A percentile compares a stretch with the other conserved stretches of the same genome.
Conservation (phyloP, 2,113 vertebrate genomes). For the Neomonachus schauinslandi region DNA sequence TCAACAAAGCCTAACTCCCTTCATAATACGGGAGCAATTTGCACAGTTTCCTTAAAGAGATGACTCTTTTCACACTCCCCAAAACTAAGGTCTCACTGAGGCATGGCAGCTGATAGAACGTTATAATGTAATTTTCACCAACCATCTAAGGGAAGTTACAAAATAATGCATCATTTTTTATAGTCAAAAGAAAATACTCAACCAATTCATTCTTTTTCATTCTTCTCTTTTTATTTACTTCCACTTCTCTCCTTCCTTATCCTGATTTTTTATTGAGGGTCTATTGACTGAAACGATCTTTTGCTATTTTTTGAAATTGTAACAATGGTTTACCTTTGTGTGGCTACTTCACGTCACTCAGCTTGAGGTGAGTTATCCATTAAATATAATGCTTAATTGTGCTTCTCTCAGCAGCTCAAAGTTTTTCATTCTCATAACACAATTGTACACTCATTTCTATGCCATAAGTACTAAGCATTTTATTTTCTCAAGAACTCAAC, state of each 20-base stretch:
- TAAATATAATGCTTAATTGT: slow-evolving; percentile 23
- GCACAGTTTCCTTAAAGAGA: slow-evolving; percentile 63
- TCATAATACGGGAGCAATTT: slow-evolving; percentile 70
- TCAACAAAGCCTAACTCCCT: background rate
- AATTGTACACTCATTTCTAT: slow-evolving; percentile 51
- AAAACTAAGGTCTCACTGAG: slow-evolving; percentile 68
- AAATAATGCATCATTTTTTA: slow-evolving; percentile 70
- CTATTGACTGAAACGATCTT: background rate
- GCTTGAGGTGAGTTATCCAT: background rate
- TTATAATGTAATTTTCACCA: slow-evolving; percentile 75
- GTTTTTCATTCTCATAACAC: slow-evolving; percentile 52
- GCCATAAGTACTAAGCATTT: slow-evolving; percentile 16
- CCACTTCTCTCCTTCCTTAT: background rate
- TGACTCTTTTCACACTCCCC: slow-evolving; percentile 54
- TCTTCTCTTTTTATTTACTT: slow-evolving; percentile 3
- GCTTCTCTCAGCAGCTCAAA: slow-evolving; percentile 45
- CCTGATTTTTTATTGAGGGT: background rate
- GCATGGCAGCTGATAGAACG: slow-evolving; percentile 71
- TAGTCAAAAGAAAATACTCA: slow-evolving; percentile 54
- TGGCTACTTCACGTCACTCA: background rate
- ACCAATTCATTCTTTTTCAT: background rate
- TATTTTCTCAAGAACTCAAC: slow-evolving; percentile 64
- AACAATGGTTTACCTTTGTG: slow-evolving; percentile 2
- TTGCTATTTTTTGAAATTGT: background rate
- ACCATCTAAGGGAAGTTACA: slow-evolving; percentile 59